phyloP scores from a whole-genome alignment of 2,888 invertebrate species.

The Mythimna pallens region DNA sequence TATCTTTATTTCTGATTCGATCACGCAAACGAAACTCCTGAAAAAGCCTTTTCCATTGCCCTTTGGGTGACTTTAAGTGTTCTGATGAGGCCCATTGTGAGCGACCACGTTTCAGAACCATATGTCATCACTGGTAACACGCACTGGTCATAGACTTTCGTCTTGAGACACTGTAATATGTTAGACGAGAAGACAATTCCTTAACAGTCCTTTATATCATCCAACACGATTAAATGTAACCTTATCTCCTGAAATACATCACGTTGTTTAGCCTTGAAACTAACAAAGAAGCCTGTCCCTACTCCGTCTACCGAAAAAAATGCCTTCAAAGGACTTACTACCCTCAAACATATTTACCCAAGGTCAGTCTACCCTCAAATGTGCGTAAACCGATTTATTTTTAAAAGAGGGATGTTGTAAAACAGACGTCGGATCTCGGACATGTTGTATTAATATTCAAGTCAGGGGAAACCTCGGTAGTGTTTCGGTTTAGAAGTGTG shows the following conservation, averaged over 20 bases:
- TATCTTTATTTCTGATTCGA: too few relatives aligned
- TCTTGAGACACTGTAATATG: too few relatives aligned
- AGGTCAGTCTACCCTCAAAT: conserved; percentile 31
- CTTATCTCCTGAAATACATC: not conserved
- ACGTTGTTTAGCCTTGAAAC: not conserved
- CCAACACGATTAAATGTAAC: not conserved
- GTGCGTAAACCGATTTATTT: conserved; percentile 50
- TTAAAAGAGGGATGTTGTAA: conserved; percentile 46
- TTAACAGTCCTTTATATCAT: not conserved
- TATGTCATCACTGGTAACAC: too few relatives aligned
- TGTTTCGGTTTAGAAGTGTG: conserved; percentile 6
- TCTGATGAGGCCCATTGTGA: too few relatives aligned
- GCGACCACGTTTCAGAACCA: too few relatives aligned
- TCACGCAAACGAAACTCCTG: too few relatives aligned
- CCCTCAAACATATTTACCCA: conserved; percentile 33
- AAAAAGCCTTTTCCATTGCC: too few relatives aligned
- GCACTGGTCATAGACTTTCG: too few relatives aligned
- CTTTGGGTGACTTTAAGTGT: too few relatives aligned
- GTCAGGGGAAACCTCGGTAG: conserved; percentile 1
- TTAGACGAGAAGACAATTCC: too few relatives aligned
- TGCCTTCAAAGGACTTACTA: conserved; percentile 34
- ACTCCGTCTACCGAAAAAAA: conserved; percentile 12
- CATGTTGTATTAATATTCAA: conserved; percentile 28
- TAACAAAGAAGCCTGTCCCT: not conserved
- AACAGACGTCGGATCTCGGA: conserved; percentile 18